Percentiles rank a stretch among this genome's conserved stretches.
These are phyloP conservation scores for Leucophenga varia DNA, from an alignment of 1,140 invertebrate species.

Conservation along the genomic window DNA sequence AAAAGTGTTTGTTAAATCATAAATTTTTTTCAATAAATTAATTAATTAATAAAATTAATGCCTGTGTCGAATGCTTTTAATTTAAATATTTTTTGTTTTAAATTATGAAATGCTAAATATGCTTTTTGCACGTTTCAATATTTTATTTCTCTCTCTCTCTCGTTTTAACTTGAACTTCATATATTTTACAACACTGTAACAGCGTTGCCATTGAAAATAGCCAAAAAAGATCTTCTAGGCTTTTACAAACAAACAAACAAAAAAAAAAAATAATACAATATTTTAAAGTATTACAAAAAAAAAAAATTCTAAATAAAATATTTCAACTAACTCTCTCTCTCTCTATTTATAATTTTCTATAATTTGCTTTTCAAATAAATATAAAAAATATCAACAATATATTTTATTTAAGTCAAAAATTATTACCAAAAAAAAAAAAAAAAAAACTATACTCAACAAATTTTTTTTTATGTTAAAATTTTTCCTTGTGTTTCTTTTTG, in stretches of 20 bases:
- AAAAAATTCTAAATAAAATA: conserved; percentile 30
- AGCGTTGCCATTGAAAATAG: conserved; percentile 51
- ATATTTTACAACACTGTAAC: conserved; percentile 22
- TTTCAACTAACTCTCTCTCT: conserved; percentile 8
- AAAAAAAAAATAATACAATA: conserved; percentile 39
- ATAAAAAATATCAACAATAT: too few species aligned
- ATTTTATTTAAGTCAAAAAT: conserved; percentile 24
- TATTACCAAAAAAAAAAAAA: conserved; percentile 1
- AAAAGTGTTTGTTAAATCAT: too few species aligned
- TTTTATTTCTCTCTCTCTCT: too few species aligned
- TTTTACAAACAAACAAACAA: conserved; percentile 56
- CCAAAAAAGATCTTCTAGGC: conserved; percentile 55
- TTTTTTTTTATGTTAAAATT: conserved; percentile 7
- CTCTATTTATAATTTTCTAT: too few species aligned
- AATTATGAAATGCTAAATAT: too few species aligned
- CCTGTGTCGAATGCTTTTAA: too few species aligned
- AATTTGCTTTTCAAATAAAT: too few species aligned
- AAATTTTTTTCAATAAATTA: too few species aligned
- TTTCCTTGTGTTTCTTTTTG: conserved; percentile 20
- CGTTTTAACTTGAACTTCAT: conserved; percentile 20
- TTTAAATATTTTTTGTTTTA: too few species aligned
- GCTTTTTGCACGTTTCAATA: too few species aligned
- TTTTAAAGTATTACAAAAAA: conserved; percentile 39
- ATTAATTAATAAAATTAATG: too few species aligned
- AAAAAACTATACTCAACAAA: too few species aligned